Conservation (phyloP, 2,113 vertebrate genomes). For the Sinocyclocheilus anophthalmus region DNA sequence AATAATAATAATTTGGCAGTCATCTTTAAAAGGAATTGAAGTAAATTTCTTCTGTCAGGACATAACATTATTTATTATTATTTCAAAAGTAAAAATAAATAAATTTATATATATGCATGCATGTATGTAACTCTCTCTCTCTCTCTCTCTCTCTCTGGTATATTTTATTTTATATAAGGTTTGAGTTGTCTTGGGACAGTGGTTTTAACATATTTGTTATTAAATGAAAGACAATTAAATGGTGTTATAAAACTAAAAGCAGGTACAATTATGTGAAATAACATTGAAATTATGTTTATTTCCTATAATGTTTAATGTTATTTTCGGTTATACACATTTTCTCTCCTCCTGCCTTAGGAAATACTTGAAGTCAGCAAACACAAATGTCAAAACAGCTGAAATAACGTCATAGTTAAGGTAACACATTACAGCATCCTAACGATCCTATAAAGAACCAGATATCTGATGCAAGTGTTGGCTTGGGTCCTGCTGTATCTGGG, state of each 20-base stretch:
- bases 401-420: slow-evolving; percentile 12
- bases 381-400: slow-evolving; percentile 3
- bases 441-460: slow-evolving; percentile 7
- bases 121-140: too few species aligned
- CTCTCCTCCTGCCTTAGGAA: background rate
- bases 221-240: background rate
- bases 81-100: too few species aligned
- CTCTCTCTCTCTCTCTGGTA: too few species aligned
- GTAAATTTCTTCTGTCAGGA: background rate
- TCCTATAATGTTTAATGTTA: background rate
- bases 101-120: background rate
- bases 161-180: background rate
- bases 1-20: background rate
- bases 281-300: background rate
- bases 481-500: slow-evolving; percentile 59
- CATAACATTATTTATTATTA: background rate
- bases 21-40: background rate
- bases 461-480: slow-evolving; percentile 62
- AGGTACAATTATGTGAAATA: background rate
- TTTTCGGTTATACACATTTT: background rate
- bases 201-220: background rate
- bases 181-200: background rate
- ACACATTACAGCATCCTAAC: slow-evolving; percentile 8
- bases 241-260: background rate
- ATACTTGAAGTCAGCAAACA: background rate